Conservation (phyloP, 2,113 vertebrate genomes). For the Bothrops jararaca region DNA sequence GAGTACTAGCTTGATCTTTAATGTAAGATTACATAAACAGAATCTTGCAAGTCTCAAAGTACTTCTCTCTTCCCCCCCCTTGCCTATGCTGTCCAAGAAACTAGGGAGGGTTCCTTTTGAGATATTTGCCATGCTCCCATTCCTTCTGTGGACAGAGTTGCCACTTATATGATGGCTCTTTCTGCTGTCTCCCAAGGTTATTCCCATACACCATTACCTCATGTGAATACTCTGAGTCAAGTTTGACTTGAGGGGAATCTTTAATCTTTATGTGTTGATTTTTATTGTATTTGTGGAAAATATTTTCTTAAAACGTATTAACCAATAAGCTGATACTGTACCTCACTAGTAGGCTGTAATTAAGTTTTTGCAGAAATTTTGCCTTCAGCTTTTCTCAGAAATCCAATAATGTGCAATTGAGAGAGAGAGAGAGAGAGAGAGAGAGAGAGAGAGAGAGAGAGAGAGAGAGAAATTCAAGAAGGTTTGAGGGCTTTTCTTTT, state of each 20-base stretch:
- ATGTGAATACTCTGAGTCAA: too few relatives aligned
- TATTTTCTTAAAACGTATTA: neutral
- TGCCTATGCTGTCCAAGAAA: neutral
- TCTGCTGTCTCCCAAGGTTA: too few relatives aligned
- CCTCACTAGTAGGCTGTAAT: conserved; percentile 48
- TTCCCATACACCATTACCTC: too few relatives aligned
- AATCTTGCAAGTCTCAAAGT: neutral
- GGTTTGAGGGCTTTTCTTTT: conserved; percentile 1
- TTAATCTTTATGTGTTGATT: too few relatives aligned
- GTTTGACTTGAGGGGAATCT: too few relatives aligned
- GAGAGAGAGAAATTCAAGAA: conserved; percentile 22
- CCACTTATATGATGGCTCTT: neutral
- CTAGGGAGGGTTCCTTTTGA: neutral
- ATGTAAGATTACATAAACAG: neutral
- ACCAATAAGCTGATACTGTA: neutral
- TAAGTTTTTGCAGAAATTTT: conserved; percentile 61
- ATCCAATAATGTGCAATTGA: conserved; percentile 62
- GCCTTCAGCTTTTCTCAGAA: conserved; percentile 58
- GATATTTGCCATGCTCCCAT: neutral
- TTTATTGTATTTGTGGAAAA: neutral
- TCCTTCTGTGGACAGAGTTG: neutral
- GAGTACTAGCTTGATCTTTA: neutral
- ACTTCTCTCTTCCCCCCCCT: neutral
- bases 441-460: too few relatives aligned
- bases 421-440: conserved; percentile 25